These are phyloP conservation scores for Melanotaenia maccullochi DNA, from an alignment of 2,797 vertebrate genomes.

Conservation along the genomic window DNA sequence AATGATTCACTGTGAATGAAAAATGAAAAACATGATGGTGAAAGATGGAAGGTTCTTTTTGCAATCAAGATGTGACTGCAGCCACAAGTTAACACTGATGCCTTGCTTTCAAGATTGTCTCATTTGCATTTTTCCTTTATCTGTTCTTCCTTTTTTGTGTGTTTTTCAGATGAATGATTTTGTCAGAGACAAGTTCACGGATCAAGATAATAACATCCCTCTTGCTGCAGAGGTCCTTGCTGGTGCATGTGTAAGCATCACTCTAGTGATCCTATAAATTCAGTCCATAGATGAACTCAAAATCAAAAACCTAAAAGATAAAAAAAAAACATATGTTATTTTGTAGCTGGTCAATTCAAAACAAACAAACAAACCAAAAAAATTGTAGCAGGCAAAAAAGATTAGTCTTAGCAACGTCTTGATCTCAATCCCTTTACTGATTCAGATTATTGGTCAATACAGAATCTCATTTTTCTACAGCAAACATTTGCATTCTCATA, in stretches of 20 bases:
- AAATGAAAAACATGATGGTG: constrained; percentile 47
- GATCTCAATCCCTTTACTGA: neutral
- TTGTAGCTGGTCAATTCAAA: no score
- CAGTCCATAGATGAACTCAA: constrained; percentile 29
- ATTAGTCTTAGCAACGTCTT: neutral
- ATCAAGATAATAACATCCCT: constrained; percentile 87
- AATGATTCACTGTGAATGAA: constrained; percentile 63
- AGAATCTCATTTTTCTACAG: neutral
- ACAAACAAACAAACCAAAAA: neutral
- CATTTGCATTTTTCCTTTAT: constrained; percentile 51
- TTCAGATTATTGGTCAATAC: neutral
- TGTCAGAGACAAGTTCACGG: constrained; percentile 96
- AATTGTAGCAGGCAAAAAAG: neutral
- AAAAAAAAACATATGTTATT: neutral
- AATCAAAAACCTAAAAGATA: constrained; percentile 1
- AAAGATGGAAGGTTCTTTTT: constrained; percentile 41
- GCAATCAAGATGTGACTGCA: constrained; percentile 70
- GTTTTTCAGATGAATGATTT: constrained; percentile 92
- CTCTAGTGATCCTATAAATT: constrained; percentile 37
- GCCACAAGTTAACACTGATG: constrained; percentile 73
- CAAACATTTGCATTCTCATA: neutral
- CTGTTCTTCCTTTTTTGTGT: constrained; percentile 8
- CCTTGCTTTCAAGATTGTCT: constrained; percentile 65
- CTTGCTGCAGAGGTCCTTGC: constrained; percentile 90
- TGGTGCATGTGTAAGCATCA: constrained; percentile 92